phyloP scores from a whole-genome alignment of 23 tunicate species.

The Corella eumyota region DNA sequence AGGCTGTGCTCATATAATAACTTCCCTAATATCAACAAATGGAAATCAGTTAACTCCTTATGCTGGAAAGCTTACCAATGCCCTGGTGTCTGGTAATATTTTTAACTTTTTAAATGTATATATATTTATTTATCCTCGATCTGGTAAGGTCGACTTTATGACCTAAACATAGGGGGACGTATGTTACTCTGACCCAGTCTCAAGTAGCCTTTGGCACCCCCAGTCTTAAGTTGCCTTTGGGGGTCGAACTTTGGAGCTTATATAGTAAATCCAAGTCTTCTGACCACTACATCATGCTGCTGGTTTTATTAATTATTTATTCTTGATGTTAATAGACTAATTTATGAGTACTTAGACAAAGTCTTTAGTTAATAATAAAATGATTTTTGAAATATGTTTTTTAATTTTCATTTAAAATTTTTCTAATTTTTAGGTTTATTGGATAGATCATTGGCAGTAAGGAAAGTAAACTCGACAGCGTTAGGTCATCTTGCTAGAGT shows the following conservation, averaged over 20 bases:
- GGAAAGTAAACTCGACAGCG: slow-evolving; percentile 41
- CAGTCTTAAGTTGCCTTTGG: too few relatives aligned
- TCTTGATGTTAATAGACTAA: background rate
- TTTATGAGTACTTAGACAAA: too few relatives aligned
- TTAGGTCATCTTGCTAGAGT: slow-evolving; percentile 40
- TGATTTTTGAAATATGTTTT: too few relatives aligned
- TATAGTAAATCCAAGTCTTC: background rate
- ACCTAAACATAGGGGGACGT: too few relatives aligned
- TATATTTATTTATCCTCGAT: too few relatives aligned
- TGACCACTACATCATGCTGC: too few relatives aligned
- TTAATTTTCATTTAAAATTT: too few relatives aligned
- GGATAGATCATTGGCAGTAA: slow-evolving; percentile 63
- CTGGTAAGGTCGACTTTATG: too few relatives aligned
- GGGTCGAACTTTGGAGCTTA: background rate
- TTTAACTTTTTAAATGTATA: too few relatives aligned
- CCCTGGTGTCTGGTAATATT: slow-evolving; percentile 49
- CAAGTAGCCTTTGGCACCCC: too few relatives aligned
- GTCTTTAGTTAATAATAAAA: too few relatives aligned
- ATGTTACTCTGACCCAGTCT: too few relatives aligned
- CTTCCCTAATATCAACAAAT: slow-evolving; percentile 37
- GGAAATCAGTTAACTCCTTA: slow-evolving; percentile 32
- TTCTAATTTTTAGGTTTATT: slow-evolving; percentile 13
- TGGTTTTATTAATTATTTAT: background rate
- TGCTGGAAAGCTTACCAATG: slow-evolving; percentile 38
- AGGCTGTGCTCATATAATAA: slow-evolving; percentile 55